Conservation (phyloP, 2,888 invertebrate genomes). For the Scaptomyza reducta region DNA sequence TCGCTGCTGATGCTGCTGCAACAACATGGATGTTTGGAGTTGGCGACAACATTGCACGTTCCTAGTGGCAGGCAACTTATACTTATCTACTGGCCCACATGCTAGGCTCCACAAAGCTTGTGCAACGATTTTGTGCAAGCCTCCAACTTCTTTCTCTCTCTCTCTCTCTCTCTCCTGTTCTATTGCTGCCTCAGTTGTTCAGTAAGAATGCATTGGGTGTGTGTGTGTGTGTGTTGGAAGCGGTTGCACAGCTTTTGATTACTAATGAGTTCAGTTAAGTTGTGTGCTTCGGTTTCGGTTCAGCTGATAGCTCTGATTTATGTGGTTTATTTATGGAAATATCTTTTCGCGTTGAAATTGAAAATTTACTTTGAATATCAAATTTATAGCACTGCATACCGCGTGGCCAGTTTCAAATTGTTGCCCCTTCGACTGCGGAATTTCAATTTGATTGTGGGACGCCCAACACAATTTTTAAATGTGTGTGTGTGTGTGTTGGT, state of each 20-base stretch:
- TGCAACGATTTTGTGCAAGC: conserved; percentile 36
- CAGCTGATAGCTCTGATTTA: conserved; percentile 72
- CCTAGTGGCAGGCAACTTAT: conserved; percentile 53
- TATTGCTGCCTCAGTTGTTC: conserved; percentile 9
- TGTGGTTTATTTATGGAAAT: conserved; percentile 78
- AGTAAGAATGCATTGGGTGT: conserved; percentile 61
- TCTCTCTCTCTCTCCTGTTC: background rate
- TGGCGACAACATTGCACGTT: conserved; percentile 61
- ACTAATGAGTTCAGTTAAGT: conserved; percentile 69
- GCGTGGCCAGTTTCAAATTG: conserved; percentile 4
- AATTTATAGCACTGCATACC: conserved; percentile 53
- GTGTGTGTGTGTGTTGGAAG: conserved; percentile 32
- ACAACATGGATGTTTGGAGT: conserved; percentile 31
- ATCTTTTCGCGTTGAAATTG: conserved; percentile 72
- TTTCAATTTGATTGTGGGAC: conserved; percentile 49
- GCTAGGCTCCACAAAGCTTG: conserved; percentile 29
- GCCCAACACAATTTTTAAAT: conserved; percentile 1
- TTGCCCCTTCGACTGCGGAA: conserved; percentile 35
- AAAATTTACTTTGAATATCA: conserved; percentile 74
- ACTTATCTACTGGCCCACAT: conserved; percentile 56
- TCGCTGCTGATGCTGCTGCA: background rate
- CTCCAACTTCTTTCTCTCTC: conserved; percentile 1
- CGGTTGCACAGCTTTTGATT: conserved; percentile 73
- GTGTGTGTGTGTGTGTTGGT: background rate
- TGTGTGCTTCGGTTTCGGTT: conserved; percentile 33